Percentiles rank a stretch among this genome's conserved stretches.
phyloP scores from a whole-genome alignment of 2,797 vertebrate genomes.

The Notamacropus eugenii region DNA sequence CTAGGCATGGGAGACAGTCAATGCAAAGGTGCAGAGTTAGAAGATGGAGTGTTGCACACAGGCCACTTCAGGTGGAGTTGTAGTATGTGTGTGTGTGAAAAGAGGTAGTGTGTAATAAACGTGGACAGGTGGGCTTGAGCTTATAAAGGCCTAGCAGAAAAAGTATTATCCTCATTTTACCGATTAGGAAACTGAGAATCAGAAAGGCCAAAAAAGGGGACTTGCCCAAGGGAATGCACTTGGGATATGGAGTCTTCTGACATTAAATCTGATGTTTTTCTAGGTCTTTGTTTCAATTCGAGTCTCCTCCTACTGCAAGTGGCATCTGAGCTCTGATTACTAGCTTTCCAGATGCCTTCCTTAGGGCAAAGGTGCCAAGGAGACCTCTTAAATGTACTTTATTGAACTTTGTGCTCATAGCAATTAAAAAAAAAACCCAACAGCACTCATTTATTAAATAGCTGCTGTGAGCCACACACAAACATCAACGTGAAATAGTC shows the following conservation, averaged over 20 bases:
- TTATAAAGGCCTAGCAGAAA: neutral
- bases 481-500: neutral
- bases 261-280: neutral
- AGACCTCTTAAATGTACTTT: neutral
- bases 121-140: neutral
- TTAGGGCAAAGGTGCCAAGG: neutral
- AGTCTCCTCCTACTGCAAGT: neutral
- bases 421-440: neutral
- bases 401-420: neutral
- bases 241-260: neutral
- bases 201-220: neutral
- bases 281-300: neutral
- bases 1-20: neutral
- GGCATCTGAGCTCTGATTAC: neutral
- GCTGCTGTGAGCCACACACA: neutral
- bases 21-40: neutral
- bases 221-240: neutral
- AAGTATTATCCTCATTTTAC: neutral
- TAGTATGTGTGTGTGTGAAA: neutral
- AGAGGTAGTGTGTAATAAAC: neutral
- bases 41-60: neutral
- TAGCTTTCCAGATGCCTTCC: neutral
- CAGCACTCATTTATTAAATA: neutral
- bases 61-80: neutral
- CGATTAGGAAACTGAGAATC: neutral